Base-by-base conservation (phyloP, 2,113 vertebrate species). In the Microtus oregoni region DNA sequence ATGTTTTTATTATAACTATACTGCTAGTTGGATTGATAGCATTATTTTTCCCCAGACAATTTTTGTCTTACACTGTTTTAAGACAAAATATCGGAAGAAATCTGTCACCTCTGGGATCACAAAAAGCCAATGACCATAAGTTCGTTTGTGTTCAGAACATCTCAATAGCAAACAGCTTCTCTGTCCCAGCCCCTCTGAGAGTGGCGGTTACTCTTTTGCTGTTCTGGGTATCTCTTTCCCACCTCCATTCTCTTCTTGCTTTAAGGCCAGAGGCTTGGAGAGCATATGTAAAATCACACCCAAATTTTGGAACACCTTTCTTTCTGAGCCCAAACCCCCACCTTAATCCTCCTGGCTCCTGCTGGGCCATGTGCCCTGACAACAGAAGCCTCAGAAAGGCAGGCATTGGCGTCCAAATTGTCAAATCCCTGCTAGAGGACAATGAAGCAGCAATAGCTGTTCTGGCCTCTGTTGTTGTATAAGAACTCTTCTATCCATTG, bases 21-120 rank as follows among this genome's bases (percentile, higher is more conserved):
- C 15, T 61, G 5, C 20, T 67, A 15, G 14, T 94, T 92, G 17
- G 8, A 61, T 79, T 91, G n/a, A 32, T 92, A 82, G 44, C 1
- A 1, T 2, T 92, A 1, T 2, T 92, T 94, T 97, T 94, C 41
- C 19, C 38, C 28, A 26, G 52, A 94, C 73, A 12, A 82, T 52
- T 87, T 96, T 77, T 92, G 52, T 58, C 24, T 20, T 96, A 32
- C 2, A 19, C 41, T 93, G 7, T 92, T 96, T 89, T 76, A 86
- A 50, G 70, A 85, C 52, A 95, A 92, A 24, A 67, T 67, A 38
- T 50, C 78, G n/a, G 65, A 90, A 13, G 52, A 92, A 92, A 89
- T 61, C 65, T 79, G 28, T 97, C 52, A 85, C n/a, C 88, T 88
- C 3, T 50, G 68, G 86, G 38, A 89, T 73, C 52, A 15, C 52